Conservation (phyloP, 2,797 vertebrate genomes). For the Harpagifer antarcticus region DNA sequence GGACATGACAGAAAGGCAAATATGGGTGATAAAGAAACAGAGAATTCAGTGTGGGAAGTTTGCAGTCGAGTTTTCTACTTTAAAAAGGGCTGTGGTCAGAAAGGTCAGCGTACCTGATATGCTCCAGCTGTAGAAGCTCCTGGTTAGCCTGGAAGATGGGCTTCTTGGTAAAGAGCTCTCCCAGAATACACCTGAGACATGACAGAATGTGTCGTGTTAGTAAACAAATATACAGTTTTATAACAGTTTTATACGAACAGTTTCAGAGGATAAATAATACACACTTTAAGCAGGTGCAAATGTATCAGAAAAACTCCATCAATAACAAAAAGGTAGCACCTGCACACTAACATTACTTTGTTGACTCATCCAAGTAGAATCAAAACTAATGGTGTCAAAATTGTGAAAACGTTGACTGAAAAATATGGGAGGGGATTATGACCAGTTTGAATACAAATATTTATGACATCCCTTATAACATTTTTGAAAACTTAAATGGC, state of each 20-base stretch:
- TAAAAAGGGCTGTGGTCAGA: background rate
- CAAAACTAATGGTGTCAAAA: no score
- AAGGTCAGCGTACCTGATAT: conserved; percentile 90
- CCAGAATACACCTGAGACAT: conserved; percentile 93
- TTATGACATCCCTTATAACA: no score
- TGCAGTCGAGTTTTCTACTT: background rate
- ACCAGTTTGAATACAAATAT: no score
- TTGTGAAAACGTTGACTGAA: no score
- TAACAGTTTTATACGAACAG: background rate
- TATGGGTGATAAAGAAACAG: background rate
- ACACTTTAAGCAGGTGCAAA: no score
- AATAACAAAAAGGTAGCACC: no score
- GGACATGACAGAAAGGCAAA: background rate
- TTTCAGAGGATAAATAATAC: conserved; percentile 1
- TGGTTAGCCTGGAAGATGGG: conserved; percentile 99
- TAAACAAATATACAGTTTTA: background rate
- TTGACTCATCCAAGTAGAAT: no score
- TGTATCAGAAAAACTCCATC: no score
- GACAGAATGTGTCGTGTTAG: background rate
- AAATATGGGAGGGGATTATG: no score
- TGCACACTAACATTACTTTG: no score
- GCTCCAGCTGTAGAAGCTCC: conserved; percentile 97
- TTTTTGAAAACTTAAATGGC: no score
- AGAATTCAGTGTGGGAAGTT: no score
- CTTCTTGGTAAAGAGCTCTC: conserved; percentile 98